phyloP scores from a whole-genome alignment of 2,888 invertebrate species.

The Cheilosia pagana region DNA sequence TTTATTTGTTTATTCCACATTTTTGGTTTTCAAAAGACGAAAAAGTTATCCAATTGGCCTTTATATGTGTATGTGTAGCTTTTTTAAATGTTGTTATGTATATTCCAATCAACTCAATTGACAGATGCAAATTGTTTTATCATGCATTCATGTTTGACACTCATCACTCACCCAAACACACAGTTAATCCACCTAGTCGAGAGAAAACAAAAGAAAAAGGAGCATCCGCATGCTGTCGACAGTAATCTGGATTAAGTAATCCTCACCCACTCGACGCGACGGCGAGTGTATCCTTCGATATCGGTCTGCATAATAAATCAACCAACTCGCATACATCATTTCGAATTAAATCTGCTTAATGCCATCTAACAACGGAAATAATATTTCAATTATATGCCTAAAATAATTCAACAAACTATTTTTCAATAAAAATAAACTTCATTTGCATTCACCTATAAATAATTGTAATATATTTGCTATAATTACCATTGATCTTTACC shows the following conservation, averaged over 20 bases:
- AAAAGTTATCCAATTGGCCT: not conserved
- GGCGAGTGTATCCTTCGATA: slow-evolving; percentile 30
- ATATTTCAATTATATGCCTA: slow-evolving; percentile 61
- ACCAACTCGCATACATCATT: slow-evolving; percentile 32
- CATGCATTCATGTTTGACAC: not conserved
- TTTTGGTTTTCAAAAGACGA: not conserved
- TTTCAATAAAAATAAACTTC: slow-evolving; percentile 55
- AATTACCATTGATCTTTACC: slow-evolving; percentile 63
- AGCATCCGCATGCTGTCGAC: slow-evolving; percentile 30
- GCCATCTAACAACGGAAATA: slow-evolving; percentile 53
- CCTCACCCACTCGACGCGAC: slow-evolving; percentile 42
- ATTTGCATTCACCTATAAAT: slow-evolving; percentile 42
- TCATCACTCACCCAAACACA: not conserved
- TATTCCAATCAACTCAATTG: no score
- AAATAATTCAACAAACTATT: slow-evolving; percentile 66
- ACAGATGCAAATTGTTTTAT: no score
- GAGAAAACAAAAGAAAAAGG: slow-evolving; percentile 1
- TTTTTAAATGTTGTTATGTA: not conserved
- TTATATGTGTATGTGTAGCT: not conserved
- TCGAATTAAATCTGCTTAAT: slow-evolving; percentile 43
- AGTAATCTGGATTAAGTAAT: slow-evolving; percentile 43
- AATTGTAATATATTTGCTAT: slow-evolving; percentile 58
- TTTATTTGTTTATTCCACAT: not conserved
- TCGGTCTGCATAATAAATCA: slow-evolving; percentile 49
- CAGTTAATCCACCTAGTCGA: slow-evolving; percentile 8